These are phyloP conservation scores for Calliopum simillimum DNA, from an alignment of 2,888 invertebrate genomes.

Conservation along the genomic window DNA sequence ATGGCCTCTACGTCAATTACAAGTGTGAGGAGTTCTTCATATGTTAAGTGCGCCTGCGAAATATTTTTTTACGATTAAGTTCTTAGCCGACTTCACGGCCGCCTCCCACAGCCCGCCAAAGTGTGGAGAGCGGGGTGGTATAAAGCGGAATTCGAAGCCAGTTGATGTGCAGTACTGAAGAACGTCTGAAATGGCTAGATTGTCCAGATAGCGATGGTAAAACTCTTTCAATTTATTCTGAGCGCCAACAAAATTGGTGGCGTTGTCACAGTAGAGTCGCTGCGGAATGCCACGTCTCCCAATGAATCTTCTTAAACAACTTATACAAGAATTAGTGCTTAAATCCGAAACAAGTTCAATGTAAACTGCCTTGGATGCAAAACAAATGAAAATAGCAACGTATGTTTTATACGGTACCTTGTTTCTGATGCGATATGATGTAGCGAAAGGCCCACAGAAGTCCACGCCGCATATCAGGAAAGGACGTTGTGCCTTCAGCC, in stretches of 20 bases:
- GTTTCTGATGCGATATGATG: slow-evolving; percentile 4
- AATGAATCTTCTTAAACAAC: neutral
- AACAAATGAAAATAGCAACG: too few species aligned
- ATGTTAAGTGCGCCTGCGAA: too few species aligned
- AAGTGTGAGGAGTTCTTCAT: slow-evolving; percentile 42
- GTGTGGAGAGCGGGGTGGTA: neutral
- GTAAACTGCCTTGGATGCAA: slow-evolving; percentile 8
- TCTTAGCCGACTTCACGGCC: too few species aligned
- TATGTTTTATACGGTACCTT: too few species aligned
- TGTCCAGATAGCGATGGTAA: neutral
- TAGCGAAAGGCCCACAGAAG: slow-evolving; percentile 9
- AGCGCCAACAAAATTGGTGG: slow-evolving; percentile 18
- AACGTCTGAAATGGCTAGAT: neutral
- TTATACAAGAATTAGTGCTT: neutral
- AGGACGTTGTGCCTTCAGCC: neutral
- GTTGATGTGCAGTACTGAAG: slow-evolving; percentile 16
- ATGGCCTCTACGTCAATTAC: slow-evolving; percentile 46
- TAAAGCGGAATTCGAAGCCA: slow-evolving; percentile 36
- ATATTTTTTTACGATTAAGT: too few species aligned
- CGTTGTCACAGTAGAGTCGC: too few species aligned
- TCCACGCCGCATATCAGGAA: neutral
- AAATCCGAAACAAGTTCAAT: slow-evolving; percentile 4
- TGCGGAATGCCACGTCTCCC: neutral
- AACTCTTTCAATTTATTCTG: slow-evolving; percentile 7
- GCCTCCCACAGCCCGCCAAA: too few species aligned